phyloP scores from a whole-genome alignment of 1,140 invertebrate genomes.

The Phymorhynchus buccinoides region DNA sequence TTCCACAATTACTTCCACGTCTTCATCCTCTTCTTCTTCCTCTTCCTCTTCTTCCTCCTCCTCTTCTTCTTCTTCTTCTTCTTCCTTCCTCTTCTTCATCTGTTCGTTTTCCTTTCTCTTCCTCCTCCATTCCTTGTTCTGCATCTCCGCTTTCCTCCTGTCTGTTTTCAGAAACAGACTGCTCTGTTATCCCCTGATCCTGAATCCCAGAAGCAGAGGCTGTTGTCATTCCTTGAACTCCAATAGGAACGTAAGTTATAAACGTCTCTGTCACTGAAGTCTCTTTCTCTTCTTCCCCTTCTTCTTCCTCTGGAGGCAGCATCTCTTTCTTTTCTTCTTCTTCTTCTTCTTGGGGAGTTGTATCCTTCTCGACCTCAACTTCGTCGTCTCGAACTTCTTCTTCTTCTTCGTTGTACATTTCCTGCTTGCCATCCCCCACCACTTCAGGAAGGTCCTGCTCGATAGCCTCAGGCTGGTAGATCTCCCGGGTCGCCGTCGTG shows the following conservation, averaged over 20 bases:
- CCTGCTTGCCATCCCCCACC: background rate
- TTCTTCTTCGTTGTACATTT: background rate
- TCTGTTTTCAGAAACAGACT: background rate
- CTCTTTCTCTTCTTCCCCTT: constrained; percentile 7
- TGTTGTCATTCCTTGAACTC: background rate
- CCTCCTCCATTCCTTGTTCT: background rate
- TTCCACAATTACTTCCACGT: background rate
- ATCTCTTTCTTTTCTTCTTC: background rate
- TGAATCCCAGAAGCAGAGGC: background rate
- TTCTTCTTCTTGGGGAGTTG: background rate
- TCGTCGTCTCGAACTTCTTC: background rate
- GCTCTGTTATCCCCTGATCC: background rate
- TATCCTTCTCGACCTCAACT: background rate
- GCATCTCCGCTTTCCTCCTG: background rate
- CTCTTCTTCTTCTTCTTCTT: background rate
- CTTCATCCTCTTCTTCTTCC: background rate
- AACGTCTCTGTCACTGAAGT: background rate
- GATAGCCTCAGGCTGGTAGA: constrained; percentile 41
- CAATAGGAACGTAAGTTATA: background rate
- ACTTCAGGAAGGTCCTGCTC: constrained; percentile 19
- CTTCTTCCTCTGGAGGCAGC: no score
- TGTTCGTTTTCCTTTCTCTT: background rate
- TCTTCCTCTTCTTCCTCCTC: background rate
- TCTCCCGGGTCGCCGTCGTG: background rate
- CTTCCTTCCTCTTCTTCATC: background rate